Conservation (phyloP, 2,888 invertebrate genomes). For the Elaeidobius kamerunicus region DNA sequence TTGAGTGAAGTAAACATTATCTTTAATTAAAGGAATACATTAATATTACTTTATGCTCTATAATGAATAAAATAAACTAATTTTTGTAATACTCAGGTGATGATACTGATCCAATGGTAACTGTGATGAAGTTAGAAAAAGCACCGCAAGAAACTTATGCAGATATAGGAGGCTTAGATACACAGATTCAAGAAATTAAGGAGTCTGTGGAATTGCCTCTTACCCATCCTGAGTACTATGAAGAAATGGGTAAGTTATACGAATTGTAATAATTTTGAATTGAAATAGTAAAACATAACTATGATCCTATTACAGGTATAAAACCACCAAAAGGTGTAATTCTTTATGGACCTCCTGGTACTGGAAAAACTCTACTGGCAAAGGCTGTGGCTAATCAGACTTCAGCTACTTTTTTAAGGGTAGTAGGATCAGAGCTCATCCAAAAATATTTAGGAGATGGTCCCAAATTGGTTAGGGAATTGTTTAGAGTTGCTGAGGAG, state of each 20-base stretch:
- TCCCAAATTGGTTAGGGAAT: constrained; percentile 94
- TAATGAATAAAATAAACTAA: not conserved
- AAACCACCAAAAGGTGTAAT: constrained; percentile 99
- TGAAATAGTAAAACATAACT: too few species aligned
- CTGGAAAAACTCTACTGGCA: constrained; percentile 95
- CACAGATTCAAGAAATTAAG: constrained; percentile 96
- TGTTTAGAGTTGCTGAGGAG: constrained; percentile 99
- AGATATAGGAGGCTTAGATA: constrained; percentile 95
- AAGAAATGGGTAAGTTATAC: constrained; percentile 90
- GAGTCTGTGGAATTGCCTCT: constrained; percentile 98
- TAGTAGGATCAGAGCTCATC: constrained; percentile 98
- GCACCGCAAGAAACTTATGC: constrained; percentile 99
- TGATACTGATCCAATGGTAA: constrained; percentile 99
- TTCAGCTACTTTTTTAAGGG: constrained; percentile 96
- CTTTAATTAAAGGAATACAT: too few species aligned
- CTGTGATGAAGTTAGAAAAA: constrained; percentile 99
- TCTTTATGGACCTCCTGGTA: constrained; percentile 96
- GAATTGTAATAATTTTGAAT: too few species aligned
- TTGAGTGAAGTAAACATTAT: not conserved
- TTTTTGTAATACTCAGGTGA: constrained; percentile 58
- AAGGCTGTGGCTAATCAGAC: constrained; percentile 99
- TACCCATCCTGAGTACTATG: constrained; percentile 99
- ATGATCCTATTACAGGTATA: constrained; percentile 55
- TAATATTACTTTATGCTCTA: too few species aligned
- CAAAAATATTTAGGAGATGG: constrained; percentile 99